A percentile compares a stretch with the other conserved stretches of the same genome.
phyloP scores from a whole-genome alignment of 2,113 vertebrate species.

The Scytalopus superciliaris region DNA sequence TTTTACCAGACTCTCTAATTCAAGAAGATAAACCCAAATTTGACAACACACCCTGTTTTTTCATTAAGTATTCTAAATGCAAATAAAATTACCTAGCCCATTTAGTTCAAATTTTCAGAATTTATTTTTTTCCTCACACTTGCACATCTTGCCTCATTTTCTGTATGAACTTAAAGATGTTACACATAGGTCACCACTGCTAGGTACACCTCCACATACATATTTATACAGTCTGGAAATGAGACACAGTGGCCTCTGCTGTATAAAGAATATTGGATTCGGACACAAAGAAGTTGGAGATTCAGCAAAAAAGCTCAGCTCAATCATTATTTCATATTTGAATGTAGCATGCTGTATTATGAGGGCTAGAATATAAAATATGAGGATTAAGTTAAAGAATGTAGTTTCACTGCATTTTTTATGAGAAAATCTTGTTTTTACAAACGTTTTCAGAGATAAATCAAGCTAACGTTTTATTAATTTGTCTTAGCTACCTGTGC shows the following conservation, averaged over 20 bases:
- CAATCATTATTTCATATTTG: background rate
- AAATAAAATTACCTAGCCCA: background rate
- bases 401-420: background rate
- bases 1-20: background rate
- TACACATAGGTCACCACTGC: background rate
- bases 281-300: background rate
- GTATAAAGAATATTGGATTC: background rate
- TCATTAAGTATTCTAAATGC: background rate
- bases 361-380: background rate
- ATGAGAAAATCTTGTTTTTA: background rate
- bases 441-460: background rate
- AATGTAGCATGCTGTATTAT: background rate
- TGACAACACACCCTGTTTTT: background rate
- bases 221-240: too few species aligned
- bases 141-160: background rate
- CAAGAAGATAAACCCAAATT: background rate
- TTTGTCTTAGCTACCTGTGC: background rate
- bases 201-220: too few species aligned
- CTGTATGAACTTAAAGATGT: background rate
- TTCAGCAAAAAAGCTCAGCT: background rate
- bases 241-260: too few species aligned
- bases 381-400: background rate
- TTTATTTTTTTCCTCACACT: background rate
- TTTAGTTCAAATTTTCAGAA: background rate
- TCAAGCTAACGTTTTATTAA: background rate